These are phyloP conservation scores for Tenthredo notha DNA, from an alignment of 2,888 invertebrate genomes.

Conservation along the genomic window DNA sequence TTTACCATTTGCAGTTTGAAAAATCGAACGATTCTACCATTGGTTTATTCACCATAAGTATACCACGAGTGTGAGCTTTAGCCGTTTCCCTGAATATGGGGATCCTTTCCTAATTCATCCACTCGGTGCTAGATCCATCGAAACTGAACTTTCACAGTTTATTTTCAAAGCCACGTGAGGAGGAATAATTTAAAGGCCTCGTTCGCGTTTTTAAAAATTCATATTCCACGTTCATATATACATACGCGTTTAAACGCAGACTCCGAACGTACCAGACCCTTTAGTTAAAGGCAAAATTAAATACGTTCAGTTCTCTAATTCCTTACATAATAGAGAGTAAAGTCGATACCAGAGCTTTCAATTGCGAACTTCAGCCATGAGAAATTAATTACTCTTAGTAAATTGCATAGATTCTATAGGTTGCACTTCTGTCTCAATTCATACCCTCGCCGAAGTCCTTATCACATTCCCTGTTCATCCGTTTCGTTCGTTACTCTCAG, in stretches of 20 bases:
- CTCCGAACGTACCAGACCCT: background rate
- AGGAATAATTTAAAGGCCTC: slow-evolving; percentile 36
- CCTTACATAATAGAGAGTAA: slow-evolving; percentile 29
- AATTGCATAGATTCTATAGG: slow-evolving; percentile 29
- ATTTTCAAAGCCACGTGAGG: slow-evolving; percentile 9
- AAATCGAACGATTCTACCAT: background rate
- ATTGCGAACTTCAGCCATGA: slow-evolving; percentile 13
- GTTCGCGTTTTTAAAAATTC: background rate
- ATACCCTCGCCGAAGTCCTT: background rate
- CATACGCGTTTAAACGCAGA: background rate
- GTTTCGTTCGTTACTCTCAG: background rate
- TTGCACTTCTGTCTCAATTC: slow-evolving; percentile 38
- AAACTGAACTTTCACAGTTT: slow-evolving; percentile 12
- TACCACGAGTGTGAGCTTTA: background rate
- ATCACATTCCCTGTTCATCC: background rate
- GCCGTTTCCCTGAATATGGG: background rate
- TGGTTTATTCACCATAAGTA: background rate
- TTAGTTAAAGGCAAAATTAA: slow-evolving; percentile 9
- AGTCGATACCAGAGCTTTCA: slow-evolving; percentile 22
- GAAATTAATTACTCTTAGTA: slow-evolving; percentile 41
- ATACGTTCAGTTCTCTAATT: slow-evolving; percentile 23
- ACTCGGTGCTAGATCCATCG: background rate
- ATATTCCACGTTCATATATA: background rate
- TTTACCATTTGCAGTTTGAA: background rate
- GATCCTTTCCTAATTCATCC: background rate